phyloP scores from a whole-genome alignment of 2,113 vertebrate genomes.

The Petaurus breviceps region DNA sequence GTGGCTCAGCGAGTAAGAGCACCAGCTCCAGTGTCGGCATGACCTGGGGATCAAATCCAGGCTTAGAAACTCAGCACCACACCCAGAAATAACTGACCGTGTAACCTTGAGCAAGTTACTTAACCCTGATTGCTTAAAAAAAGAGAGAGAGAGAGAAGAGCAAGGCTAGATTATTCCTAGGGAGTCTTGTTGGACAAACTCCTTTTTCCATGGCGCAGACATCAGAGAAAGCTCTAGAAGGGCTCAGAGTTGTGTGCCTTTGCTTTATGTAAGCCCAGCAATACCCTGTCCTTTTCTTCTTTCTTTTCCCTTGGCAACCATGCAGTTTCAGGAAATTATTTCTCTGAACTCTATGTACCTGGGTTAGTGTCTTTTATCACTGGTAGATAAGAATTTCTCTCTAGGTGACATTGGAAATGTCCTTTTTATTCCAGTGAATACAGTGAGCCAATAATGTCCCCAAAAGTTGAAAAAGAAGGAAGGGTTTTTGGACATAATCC shows the following conservation, averaged over 20 bases:
- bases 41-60: too few relatives aligned
- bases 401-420: background rate
- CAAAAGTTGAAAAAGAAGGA: background rate
- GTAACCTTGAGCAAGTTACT: too few relatives aligned
- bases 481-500: background rate
- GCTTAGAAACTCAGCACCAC: too few relatives aligned
- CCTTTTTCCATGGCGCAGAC: background rate
- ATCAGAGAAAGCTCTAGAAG: background rate
- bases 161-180: background rate
- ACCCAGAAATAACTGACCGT: too few relatives aligned
- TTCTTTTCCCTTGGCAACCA: background rate
- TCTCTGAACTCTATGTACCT: background rate
- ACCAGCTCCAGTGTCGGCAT: too few relatives aligned
- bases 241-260: background rate
- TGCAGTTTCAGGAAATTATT: background rate
- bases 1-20: too few relatives aligned
- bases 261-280: slow-evolving; percentile 12
- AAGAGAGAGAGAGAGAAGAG: too few relatives aligned
- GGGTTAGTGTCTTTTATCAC: background rate
- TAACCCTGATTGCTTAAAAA: too few relatives aligned
- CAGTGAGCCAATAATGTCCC: background rate
- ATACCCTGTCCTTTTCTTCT: background rate
- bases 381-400: background rate
- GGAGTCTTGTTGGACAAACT: background rate
- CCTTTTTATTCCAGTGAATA: background rate